Conservation (phyloP, 2,888 invertebrate genomes). For the Crossocerus cetratus region DNA sequence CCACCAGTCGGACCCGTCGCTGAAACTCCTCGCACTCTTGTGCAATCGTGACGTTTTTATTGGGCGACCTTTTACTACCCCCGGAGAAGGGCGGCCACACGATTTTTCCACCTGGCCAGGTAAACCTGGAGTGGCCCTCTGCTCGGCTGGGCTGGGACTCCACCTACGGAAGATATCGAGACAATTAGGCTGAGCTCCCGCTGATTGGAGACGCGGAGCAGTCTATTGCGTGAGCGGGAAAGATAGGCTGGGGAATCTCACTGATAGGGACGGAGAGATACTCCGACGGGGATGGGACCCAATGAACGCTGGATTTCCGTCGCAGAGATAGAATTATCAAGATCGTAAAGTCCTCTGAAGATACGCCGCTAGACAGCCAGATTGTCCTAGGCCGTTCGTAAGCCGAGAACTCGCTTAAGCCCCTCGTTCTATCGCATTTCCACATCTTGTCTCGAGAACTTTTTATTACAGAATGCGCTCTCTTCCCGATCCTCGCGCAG, state of each 20-base stretch:
- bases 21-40: slow-evolving; percentile 60
- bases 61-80: slow-evolving; percentile 28
- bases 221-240: not conserved
- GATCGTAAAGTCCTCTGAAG: slow-evolving; percentile 1
- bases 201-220: no score
- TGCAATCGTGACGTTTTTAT: slow-evolving; percentile 48
- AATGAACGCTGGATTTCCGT: not conserved
- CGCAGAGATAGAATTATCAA: not conserved
- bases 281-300: not conserved
- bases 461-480: not conserved
- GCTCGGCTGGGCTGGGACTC: no score
- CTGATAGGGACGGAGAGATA: not conserved
- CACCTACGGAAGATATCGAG: no score
- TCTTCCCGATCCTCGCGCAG: not conserved
- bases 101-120: no score
- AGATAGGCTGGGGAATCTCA: not conserved
- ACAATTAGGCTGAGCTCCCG: no score
- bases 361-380: not conserved
- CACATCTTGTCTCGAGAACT: not conserved
- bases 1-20: slow-evolving; percentile 68
- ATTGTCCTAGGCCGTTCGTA: not conserved
- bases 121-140: no score
- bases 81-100: slow-evolving; percentile 13
- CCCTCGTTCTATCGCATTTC: not conserved
- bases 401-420: not conserved